Conservation (phyloP, 2,888 invertebrate genomes). For the Halictus ligatus region DNA sequence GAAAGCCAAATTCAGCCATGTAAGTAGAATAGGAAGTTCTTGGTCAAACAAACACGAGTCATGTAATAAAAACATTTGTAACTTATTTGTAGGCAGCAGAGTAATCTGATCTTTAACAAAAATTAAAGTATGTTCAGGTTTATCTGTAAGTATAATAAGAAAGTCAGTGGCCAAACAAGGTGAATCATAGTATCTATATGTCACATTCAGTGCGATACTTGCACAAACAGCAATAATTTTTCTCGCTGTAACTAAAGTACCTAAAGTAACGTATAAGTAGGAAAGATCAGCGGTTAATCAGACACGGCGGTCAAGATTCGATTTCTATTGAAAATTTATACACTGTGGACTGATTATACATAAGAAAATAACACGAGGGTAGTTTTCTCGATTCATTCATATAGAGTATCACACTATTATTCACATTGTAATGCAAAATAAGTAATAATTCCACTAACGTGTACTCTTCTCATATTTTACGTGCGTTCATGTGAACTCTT, state of each 20-base stretch:
- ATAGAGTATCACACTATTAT: too few relatives aligned
- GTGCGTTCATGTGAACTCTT: not conserved
- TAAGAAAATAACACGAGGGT: too few relatives aligned
- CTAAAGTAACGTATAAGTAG: too few relatives aligned
- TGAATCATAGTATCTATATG: not conserved
- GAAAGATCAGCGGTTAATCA: not conserved
- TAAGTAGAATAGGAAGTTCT: not conserved
- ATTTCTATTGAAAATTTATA: not conserved
- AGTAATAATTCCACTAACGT: too few relatives aligned
- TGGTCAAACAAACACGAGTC: not conserved
- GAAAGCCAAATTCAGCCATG: not conserved
- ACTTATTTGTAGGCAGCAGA: too few relatives aligned
- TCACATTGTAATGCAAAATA: too few relatives aligned
- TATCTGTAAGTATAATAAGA: not conserved
- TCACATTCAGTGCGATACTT: not conserved
- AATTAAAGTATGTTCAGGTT: too few relatives aligned
- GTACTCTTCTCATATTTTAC: not conserved
- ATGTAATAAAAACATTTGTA: too few relatives aligned
- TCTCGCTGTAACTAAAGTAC: not conserved
- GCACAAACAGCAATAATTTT: not conserved
- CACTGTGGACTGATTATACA: too few relatives aligned
- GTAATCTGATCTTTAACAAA: too few relatives aligned
- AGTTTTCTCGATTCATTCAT: too few relatives aligned
- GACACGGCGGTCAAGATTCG: not conserved
- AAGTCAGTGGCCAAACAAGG: not conserved